These are phyloP conservation scores for Koerneria pararmatus DNA, from an alignment of 2,888 invertebrate species.

Conservation along the genomic window DNA sequence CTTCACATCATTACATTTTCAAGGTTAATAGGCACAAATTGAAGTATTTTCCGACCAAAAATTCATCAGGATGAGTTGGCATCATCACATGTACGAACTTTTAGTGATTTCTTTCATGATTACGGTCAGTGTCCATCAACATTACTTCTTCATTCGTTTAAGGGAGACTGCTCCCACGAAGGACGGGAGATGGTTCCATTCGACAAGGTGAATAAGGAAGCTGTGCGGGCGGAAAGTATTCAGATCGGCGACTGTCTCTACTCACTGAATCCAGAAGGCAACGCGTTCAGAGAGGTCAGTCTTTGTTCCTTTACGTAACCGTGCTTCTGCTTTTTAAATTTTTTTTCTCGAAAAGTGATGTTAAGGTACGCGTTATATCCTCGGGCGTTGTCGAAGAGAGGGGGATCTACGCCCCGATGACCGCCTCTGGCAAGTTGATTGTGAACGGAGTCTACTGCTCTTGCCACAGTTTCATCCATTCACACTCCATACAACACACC, in stretches of 20 bases:
- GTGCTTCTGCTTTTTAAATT: too few species aligned
- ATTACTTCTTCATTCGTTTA: neutral
- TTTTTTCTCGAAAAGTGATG: too few species aligned
- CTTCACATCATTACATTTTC: neutral
- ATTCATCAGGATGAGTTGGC: too few species aligned
- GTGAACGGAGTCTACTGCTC: neutral
- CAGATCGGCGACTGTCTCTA: neutral
- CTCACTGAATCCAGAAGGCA: neutral
- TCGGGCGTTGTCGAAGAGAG: neutral
- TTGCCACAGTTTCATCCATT: neutral
- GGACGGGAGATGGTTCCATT: neutral
- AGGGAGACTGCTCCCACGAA: neutral
- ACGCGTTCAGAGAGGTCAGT: neutral
- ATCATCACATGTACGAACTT: too few species aligned
- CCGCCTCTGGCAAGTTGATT: neutral
- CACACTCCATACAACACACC: neutral
- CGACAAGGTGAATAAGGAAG: neutral
- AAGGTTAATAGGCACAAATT: neutral
- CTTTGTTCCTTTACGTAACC: too few species aligned
- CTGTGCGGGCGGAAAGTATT: neutral
- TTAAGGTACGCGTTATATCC: neutral
- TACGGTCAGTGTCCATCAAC: too few species aligned
- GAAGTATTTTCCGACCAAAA: too few species aligned
- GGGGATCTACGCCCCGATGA: conserved; percentile 1
- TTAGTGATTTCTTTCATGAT: too few species aligned